Conservation (phyloP, 64 coral and sea anemone genomes). For the Stichodactyla helianthus region DNA sequence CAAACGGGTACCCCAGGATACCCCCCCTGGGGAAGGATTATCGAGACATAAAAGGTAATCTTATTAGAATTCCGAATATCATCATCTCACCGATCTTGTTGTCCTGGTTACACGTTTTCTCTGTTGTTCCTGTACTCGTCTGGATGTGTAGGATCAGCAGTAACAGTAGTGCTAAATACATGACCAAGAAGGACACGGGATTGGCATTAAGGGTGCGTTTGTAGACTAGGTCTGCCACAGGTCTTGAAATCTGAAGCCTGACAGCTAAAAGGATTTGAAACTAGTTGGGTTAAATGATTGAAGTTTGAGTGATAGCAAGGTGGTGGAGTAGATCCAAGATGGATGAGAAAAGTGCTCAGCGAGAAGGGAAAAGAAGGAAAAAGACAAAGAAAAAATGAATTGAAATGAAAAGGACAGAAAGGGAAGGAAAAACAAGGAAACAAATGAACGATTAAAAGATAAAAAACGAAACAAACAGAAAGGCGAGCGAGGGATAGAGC, state of each 20-base stretch:
- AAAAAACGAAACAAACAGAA: too few species aligned
- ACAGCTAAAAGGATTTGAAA: not conserved
- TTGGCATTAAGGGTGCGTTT: not conserved
- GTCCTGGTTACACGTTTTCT: not conserved
- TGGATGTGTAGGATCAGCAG: not conserved
- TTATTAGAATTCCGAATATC: too few species aligned
- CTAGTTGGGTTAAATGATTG: not conserved
- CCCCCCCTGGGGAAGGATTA: too few species aligned
- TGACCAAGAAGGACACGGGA: not conserved
- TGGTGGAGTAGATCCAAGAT: not conserved
- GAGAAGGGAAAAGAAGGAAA: not conserved
- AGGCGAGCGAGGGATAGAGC: too few species aligned
- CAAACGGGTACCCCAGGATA: too few species aligned
- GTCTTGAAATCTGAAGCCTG: not conserved
- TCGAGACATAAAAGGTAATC: too few species aligned
- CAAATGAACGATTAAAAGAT: too few species aligned
- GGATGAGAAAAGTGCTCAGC: not conserved
- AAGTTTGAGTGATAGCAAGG: not conserved
- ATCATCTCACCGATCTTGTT: not conserved
- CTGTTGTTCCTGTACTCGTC: not conserved
- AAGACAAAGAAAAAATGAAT: not conserved
- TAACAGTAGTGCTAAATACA: not conserved
- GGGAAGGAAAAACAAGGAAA: too few species aligned
- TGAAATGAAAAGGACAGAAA: not conserved
- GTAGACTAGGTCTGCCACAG: not conserved